Evolutionary conservation across 64 coral and sea anemone species (phyloP).

Genomic region (Actinia equina): DNA sequence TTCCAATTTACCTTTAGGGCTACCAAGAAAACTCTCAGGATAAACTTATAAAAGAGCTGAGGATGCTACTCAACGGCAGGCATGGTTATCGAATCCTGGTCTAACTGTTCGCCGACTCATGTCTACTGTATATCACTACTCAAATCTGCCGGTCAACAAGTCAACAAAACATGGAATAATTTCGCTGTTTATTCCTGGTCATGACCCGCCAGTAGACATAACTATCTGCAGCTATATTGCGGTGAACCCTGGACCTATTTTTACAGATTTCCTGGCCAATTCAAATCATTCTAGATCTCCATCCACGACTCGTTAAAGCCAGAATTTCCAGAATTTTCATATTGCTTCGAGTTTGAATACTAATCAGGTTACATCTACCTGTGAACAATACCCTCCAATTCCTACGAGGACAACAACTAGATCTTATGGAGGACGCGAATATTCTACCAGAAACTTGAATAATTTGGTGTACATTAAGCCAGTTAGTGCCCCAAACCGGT

Average conservation of each 20-base stretch:
- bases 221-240: background rate
- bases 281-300: background rate
- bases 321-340: background rate
- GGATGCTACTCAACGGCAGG: too few species aligned
- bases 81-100: too few species aligned
- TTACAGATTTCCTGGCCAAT: background rate
- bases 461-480: background rate
- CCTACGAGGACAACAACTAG: background rate
- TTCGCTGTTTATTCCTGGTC: background rate
- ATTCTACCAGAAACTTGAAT: background rate
- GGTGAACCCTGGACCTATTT: background rate
- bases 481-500: background rate
- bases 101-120: too few species aligned
- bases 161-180: background rate
- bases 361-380: background rate
- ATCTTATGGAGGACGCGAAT: background rate
- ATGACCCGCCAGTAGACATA: background rate
- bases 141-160: background rate
- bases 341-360: constrained; percentile 3
- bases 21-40: too few species aligned
- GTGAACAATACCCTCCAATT: background rate
- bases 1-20: too few species aligned
- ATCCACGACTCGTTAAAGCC: background rate
- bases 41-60: too few species aligned
- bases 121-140: too few species aligned